phyloP scores from a whole-genome alignment of 2,797 vertebrate species.

The Emydoidea blandingii region DNA sequence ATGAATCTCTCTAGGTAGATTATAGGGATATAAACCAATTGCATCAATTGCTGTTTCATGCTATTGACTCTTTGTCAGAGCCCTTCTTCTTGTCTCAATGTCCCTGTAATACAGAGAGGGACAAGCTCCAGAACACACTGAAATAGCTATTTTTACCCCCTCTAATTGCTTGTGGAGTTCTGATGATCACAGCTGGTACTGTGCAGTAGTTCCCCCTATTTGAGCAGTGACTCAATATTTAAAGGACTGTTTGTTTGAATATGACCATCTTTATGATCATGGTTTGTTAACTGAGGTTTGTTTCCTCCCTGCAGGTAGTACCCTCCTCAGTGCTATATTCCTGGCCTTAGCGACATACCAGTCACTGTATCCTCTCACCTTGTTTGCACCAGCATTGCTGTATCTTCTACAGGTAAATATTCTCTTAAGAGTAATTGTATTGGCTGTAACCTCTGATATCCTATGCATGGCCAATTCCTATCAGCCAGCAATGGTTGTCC shows the following conservation, averaged over 20 bases:
- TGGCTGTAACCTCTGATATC: not conserved
- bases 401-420: constrained; percentile 91
- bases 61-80: not conserved
- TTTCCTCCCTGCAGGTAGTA: constrained; percentile 86
- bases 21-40: not conserved
- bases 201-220: not conserved
- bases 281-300: constrained; percentile 11
- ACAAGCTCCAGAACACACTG: not conserved
- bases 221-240: not conserved
- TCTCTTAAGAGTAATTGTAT: not conserved
- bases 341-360: constrained; percentile 96
- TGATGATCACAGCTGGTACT: not conserved
- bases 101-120: not conserved
- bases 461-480: not conserved
- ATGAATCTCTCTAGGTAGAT: not conserved
- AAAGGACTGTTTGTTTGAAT: not conserved
- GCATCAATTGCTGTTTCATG: not conserved
- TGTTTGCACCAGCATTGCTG: constrained; percentile 93
- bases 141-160: not conserved
- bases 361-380: constrained; percentile 93
- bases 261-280: not conserved
- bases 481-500: not conserved
- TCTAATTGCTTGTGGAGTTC: not conserved
- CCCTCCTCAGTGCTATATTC: constrained; percentile 94
- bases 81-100: not conserved